Conservation (phyloP, 2,113 vertebrate species). For the Mionectes macconnelli region DNA sequence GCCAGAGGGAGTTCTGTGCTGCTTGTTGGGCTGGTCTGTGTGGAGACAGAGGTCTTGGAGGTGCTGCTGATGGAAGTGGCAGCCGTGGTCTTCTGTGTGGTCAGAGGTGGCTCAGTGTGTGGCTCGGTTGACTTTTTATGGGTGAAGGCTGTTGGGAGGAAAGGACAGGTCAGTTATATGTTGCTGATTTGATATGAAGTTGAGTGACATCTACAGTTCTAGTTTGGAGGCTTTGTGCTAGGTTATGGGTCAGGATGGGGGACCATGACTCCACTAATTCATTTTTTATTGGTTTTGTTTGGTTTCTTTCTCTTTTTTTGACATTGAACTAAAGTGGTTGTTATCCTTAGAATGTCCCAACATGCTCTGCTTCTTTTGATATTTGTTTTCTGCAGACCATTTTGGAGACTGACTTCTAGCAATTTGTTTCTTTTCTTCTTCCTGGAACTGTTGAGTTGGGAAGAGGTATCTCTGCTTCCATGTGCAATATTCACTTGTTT, state of each 20-base stretch:
- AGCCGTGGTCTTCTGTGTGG: fast-evolving
- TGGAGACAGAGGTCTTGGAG: neutral
- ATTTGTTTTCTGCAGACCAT: fast-evolving
- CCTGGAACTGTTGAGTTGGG: fast-evolving
- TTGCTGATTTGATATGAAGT: fast-evolving
- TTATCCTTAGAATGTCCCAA: fast-evolving
- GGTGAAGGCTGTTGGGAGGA: neutral
- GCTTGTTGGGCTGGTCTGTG: neutral
- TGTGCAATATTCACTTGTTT: fast-evolving
- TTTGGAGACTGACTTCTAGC: fast-evolving
- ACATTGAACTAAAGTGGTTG: fast-evolving
- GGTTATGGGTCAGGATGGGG: fast-evolving
- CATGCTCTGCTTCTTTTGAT: fast-evolving
- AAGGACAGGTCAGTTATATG: fast-evolving
- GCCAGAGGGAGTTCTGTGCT: neutral
- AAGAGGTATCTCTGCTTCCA: fast-evolving
- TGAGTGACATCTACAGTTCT: fast-evolving
- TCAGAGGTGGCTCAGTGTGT: neutral
- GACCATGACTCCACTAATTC: fast-evolving
- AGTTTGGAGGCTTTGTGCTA: fast-evolving
- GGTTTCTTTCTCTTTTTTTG: neutral
- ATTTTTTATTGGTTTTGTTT: neutral
- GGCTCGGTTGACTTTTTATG: fast-evolving
- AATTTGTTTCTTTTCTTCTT: neutral
- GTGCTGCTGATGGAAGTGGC: neutral